Conservation (phyloP, 2,888 invertebrate genomes). For the Linnaemya vulpina region DNA sequence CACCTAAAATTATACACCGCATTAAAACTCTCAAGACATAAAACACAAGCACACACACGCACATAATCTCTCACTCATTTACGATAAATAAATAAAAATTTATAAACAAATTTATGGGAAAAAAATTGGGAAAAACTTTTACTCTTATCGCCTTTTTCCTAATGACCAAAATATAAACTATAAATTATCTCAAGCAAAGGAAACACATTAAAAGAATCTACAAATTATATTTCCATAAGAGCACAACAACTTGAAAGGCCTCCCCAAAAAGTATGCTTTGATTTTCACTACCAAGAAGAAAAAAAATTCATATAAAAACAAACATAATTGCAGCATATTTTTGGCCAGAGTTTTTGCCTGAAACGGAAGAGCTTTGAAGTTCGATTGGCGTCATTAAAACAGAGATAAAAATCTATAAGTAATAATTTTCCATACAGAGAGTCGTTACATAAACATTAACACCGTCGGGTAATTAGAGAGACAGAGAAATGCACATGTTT, state of each 20-base stretch:
- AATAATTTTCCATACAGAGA: conserved; percentile 55
- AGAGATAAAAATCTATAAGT: conserved; percentile 70
- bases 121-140: conserved; percentile 56
- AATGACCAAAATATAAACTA: conserved; percentile 73
- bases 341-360: conserved; percentile 37
- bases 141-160: conserved; percentile 61
- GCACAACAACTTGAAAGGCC: background rate
- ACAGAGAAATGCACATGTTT: conserved; percentile 45
- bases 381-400: conserved; percentile 74
- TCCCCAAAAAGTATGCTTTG: conserved; percentile 67
- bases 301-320: conserved; percentile 47
- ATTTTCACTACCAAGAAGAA: too few relatives aligned
- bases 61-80: background rate
- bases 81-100: conserved; percentile 12
- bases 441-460: conserved; percentile 70
- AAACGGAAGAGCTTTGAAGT: conserved; percentile 73
- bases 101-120: conserved; percentile 37
- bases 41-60: conserved; percentile 6
- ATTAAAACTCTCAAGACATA: conserved; percentile 23
- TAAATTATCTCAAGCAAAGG: conserved; percentile 71
- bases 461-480: conserved; percentile 64
- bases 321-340: conserved; percentile 70
- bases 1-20: conserved; percentile 62
- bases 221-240: conserved; percentile 51
- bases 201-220: conserved; percentile 69